Conservation (phyloP, 2,888 invertebrate genomes). For the Psylliodes chrysocephalus region DNA sequence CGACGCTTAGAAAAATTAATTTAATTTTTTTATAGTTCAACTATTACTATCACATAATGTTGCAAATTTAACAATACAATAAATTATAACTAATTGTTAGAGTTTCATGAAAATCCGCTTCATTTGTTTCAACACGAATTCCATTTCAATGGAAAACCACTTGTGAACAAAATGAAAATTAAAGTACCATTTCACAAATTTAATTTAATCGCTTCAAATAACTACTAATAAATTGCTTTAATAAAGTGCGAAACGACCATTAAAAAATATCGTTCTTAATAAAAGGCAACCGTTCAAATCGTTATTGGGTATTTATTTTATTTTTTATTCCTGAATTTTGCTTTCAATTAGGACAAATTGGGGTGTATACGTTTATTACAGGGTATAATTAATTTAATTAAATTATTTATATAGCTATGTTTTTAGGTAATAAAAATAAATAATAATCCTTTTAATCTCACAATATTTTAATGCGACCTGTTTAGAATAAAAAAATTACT, state of each 20-base stretch:
- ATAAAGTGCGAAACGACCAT: slow-evolving; percentile 17
- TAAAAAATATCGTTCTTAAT: slow-evolving; percentile 4
- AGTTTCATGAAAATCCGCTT: slow-evolving; percentile 1
- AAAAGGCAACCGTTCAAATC: neutral
- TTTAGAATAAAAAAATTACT: no score
- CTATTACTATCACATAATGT: neutral
- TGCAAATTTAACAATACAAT: slow-evolving; percentile 12
- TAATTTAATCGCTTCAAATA: slow-evolving; percentile 20
- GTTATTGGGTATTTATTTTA: neutral
- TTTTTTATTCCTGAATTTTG: no score
- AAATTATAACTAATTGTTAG: slow-evolving; percentile 15
- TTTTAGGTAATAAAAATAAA: no score
- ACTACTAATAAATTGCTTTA: slow-evolving; percentile 18
- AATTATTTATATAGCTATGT: no score
- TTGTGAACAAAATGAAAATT: slow-evolving; percentile 24
- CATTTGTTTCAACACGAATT: slow-evolving; percentile 20
- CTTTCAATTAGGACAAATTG: no score
- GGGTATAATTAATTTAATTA: no score
- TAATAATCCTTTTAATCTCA: no score
- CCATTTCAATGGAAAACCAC: slow-evolving; percentile 26
- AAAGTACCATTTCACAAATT: slow-evolving; percentile 13
- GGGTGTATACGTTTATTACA: no score
- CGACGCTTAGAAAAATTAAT: no score
- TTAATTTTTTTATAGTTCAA: neutral
- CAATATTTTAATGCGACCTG: no score